Conservation (phyloP, 2,888 invertebrate genomes). For the Ctena decussata region DNA sequence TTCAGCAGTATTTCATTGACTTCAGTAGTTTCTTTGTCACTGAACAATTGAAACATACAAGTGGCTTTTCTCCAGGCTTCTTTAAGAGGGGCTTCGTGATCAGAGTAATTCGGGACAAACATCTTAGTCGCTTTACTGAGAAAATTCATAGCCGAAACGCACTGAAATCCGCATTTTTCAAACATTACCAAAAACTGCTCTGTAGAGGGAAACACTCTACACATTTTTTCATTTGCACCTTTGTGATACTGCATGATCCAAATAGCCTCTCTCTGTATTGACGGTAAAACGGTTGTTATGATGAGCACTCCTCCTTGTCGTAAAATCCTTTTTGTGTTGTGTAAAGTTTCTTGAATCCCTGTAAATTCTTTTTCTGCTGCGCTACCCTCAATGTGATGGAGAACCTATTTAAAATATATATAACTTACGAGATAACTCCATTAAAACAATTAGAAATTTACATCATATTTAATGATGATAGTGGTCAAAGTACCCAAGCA, state of each 20-base stretch:
- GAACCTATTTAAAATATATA: too few relatives aligned
- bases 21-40: neutral
- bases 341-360: neutral
- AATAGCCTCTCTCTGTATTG: neutral
- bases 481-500: too few relatives aligned
- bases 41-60: neutral
- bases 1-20: neutral
- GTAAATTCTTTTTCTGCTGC: neutral
- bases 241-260: neutral
- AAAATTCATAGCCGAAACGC: neutral
- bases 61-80: neutral
- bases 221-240: neutral
- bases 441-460: too few relatives aligned
- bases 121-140: neutral
- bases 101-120: neutral
- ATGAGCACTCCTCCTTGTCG: neutral
- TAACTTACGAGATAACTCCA: too few relatives aligned
- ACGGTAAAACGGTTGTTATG: neutral
- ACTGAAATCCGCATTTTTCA: neutral
- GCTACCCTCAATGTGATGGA: neutral
- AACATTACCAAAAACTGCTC: neutral
- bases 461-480: too few relatives aligned
- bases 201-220: neutral
- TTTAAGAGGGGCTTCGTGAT: neutral
- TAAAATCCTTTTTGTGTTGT: neutral